Evolutionary conservation across 2,113 vertebrate genomes (phyloP), one percentile per base, ranked within the genome.

Genomic region (Actenoides lindsayi): DNA sequence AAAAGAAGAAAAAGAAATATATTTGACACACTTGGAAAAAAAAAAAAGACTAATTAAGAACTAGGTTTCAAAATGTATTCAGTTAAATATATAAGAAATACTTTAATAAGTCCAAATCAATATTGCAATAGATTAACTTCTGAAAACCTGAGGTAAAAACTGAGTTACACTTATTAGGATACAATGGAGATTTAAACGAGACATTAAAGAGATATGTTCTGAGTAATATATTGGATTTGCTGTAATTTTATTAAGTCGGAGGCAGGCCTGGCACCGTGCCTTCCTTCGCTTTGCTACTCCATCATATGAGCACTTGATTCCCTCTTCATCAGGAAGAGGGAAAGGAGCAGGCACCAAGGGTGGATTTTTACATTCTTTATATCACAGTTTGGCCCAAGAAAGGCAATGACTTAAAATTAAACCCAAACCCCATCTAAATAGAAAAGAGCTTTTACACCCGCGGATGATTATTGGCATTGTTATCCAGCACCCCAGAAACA

Each of bases 161-260:
- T 35, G 57, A 95, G 39, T 96, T 93, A 87, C 42, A 23, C 83
- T 91, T 91, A 80, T 39, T 86, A 93, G 70, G 57, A 48, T 91
- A 79, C 1, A 7, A 82, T 77, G 73, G 64, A 87, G 57, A 84
- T 94, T 96, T 95, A 90, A 96, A 80, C 83, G 82, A 64, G 60
- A 82, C 70, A 50, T 95, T 91, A 88, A 94, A 96, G 79, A 83
- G 57, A 53, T 56, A 59, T 71, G 24, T 93, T 96, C 62, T 30
- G 59, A 68, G 39, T 93, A 84, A 88, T 62, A 44, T 53, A 89
- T 69, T 95, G 54, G 62, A 88, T 94, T 97, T 94, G 31, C 73
- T 86, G 51, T 92, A 80, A 79, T 92, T 94, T 93, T 91, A 86
- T 75, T 62, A 92, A 91, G 48, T 96, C 51, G 31, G 85, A 63